Evolutionary conservation across 1,140 invertebrate genomes (phyloP), one percentile per base, ranked within the genome.

Genomic region (Bacillus rossius): DNA sequence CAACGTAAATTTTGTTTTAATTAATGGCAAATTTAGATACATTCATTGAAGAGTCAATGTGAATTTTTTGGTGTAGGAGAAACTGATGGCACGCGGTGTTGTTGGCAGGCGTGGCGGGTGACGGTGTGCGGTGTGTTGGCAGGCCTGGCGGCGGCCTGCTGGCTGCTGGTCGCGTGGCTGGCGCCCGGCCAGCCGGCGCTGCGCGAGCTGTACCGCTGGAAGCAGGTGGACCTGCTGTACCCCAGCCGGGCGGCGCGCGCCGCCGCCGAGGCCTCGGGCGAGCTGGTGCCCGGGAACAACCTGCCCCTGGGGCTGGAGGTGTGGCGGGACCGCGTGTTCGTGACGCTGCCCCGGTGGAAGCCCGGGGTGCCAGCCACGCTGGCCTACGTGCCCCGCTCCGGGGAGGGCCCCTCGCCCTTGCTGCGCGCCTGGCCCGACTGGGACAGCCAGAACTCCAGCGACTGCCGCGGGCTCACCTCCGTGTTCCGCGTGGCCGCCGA

Each of bases 301-400:
- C 68, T 90, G 57, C 87, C 87, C 1, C 72, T 89, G 14, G 88
- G 88, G 20, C 52, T 92, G 51, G 85, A 82, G 40, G 73, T 82
- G 29, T 90, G 86, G 86, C 77, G 81, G 55, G 81, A 90, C 69
- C 89, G 88, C 76, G 64, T 91, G 41, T 89, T 92, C 66, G 74
- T 91, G 49, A 89, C 88, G 2, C 79, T 89, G 5, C 86, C 87
- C 0, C 83, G 84, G 73, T 89, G 87, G 87, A 88, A 86, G 66
- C 78, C 79, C 16, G 88, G 87, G 5, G 83, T 88, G 1, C 82
- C 82, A 1, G 79, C 85, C 7, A 83, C 84, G n/a, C 72, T 89
- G 10, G 88, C 87, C 69, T 87, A 84, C 64, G 72, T 90, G 10
- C 25, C 43, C 2, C 17, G 17, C 13, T 19, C 43, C 8, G 43